Percentiles rank a stretch among this genome's conserved stretches.
These are phyloP conservation scores for Toxotes lorentzi DNA, from an alignment of 2,797 vertebrate genomes.

Conservation along the genomic window DNA sequence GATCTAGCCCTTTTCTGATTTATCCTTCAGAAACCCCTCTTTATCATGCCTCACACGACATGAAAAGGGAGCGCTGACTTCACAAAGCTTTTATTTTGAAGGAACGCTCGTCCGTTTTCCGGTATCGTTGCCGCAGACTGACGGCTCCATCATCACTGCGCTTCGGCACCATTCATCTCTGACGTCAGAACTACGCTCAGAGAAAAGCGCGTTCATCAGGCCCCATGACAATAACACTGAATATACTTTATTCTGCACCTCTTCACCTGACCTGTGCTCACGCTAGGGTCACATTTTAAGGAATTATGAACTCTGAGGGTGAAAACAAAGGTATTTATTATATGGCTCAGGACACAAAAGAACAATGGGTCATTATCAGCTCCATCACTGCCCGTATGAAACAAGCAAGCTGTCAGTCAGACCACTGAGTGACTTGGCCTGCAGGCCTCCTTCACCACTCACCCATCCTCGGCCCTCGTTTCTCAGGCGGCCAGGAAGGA, in stretches of 20 bases:
- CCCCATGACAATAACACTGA: slow-evolving; percentile 34
- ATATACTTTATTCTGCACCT: not conserved
- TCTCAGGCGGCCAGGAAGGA: slow-evolving; percentile 5
- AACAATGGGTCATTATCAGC: slow-evolving; percentile 23
- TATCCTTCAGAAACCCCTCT: not conserved
- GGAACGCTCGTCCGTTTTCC: slow-evolving; percentile 17
- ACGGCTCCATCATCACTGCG: slow-evolving; percentile 54
- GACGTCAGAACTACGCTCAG: slow-evolving; percentile 77
- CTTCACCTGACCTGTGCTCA: no score
- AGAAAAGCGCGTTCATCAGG: slow-evolving; percentile 62
- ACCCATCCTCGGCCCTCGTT: not conserved
- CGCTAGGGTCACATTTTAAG: accelerated
- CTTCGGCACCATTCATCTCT: slow-evolving; percentile 62
- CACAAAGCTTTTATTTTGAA: slow-evolving; percentile 45
- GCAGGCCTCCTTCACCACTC: slow-evolving; percentile 8
- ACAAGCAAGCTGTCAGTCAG: slow-evolving; percentile 7
- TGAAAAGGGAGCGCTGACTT: not conserved
- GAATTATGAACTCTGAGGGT: not conserved
- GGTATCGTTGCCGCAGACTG: not conserved
- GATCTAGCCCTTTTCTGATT: not conserved
- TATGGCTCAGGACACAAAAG: not conserved
- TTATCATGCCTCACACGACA: no score
- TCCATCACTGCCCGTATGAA: not conserved
- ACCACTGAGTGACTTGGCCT: not conserved
- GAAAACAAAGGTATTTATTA: not conserved